Evolutionary conservation across 2,797 vertebrate genomes (phyloP).

Genomic region (Sebastiscus albofasciatus): DNA sequence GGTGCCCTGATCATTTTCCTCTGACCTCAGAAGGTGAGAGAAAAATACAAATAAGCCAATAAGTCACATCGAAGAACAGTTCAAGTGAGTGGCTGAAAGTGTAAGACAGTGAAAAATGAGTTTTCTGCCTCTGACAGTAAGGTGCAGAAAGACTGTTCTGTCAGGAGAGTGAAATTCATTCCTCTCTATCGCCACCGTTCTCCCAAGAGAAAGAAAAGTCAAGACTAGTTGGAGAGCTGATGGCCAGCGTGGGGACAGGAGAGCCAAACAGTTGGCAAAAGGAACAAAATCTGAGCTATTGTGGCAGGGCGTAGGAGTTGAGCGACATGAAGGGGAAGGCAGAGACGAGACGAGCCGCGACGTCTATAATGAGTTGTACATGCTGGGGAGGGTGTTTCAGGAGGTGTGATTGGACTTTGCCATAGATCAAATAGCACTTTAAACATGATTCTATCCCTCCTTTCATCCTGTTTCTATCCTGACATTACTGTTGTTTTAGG

Average conservation of each 20-base stretch:
- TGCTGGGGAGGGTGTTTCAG: conserved; percentile 1
- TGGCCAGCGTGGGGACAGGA: conserved; percentile 23
- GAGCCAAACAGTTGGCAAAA: conserved; percentile 27
- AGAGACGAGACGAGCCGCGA: conserved; percentile 5
- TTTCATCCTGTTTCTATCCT: conserved; percentile 4
- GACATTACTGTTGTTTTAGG: conserved; percentile 2
- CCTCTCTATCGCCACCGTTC: neutral
- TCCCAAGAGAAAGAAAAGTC: conserved; percentile 30
- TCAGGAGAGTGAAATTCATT: conserved; percentile 2
- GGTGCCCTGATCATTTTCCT: neutral
- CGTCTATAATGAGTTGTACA: neutral
- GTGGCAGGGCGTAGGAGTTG: conserved; percentile 37
- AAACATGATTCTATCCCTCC: neutral
- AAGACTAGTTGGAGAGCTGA: conserved; percentile 24
- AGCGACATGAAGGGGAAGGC: conserved; percentile 32
- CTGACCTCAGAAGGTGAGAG: neutral
- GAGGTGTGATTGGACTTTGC: conserved; percentile 14
- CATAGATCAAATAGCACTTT: conserved; percentile 13
- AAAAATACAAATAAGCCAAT: neutral
- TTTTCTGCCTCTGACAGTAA: conserved; percentile 16
- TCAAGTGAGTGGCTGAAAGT: neutral
- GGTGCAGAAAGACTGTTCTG: conserved; percentile 11
- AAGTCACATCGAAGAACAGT: neutral
- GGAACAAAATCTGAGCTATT: conserved; percentile 22
- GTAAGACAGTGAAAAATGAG: neutral